Evolutionary conservation across 2,888 invertebrate species (phyloP).

Genomic region (Dasysyrphus albostriatus): DNA sequence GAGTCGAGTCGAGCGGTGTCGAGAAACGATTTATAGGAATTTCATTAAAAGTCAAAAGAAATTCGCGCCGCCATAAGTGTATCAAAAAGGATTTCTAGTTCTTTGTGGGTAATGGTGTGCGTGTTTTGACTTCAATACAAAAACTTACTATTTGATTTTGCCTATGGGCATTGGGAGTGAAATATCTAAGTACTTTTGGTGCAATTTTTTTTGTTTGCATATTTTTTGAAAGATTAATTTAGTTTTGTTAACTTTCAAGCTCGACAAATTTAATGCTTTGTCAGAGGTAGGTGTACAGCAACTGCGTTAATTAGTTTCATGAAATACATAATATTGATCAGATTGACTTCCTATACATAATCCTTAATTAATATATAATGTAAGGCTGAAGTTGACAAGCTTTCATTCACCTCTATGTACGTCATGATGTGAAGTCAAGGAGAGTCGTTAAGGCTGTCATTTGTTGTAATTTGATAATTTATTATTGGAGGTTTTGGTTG

Average conservation of each 20-base stretch:
- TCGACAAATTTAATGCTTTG: conserved; percentile 48
- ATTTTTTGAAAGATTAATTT: conserved; percentile 37
- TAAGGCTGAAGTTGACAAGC: conserved; percentile 35
- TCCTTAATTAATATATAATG: conserved; percentile 48
- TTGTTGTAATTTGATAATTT: conserved; percentile 52
- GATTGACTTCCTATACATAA: conserved; percentile 32
- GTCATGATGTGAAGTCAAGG: conserved; percentile 33
- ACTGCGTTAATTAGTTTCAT: conserved; percentile 28
- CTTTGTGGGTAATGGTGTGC: conserved; percentile 19
- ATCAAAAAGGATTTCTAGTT: conserved; percentile 9
- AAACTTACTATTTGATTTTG: conserved; percentile 47
- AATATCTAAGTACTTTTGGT: conserved; percentile 22
- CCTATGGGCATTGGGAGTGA: conserved; percentile 14
- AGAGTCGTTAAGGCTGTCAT: conserved; percentile 29
- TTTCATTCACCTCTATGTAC: conserved; percentile 38
- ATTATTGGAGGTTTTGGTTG: conserved; percentile 39
- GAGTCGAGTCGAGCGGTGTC: conserved; percentile 12
- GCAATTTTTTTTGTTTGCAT: conserved; percentile 35
- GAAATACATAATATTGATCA: conserved; percentile 44
- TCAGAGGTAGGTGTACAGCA: not conserved
- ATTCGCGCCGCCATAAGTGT: conserved; percentile 17
- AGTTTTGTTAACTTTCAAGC: conserved; percentile 55
- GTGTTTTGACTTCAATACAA: conserved; percentile 28
- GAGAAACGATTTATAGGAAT: conserved; percentile 67
- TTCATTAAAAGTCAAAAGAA: conserved; percentile 36